Percentiles rank a stretch among this genome's conserved stretches.
Conservation (phyloP, 2,888 invertebrate genomes). For the Aspidiotus rigidus region DNA sequence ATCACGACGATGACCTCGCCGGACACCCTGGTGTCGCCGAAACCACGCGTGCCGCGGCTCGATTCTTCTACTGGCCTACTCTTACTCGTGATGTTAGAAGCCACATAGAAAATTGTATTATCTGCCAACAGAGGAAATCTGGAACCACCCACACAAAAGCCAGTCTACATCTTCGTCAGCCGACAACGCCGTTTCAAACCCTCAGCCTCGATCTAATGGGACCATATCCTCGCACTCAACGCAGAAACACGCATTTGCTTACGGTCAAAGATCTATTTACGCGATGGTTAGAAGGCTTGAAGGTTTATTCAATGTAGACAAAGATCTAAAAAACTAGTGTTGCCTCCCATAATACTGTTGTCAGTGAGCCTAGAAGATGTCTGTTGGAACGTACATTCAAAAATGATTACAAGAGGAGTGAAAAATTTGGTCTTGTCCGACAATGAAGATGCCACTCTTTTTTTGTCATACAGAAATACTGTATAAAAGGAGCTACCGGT, state of each 20-base stretch:
- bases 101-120: neutral
- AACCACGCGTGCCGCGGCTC: neutral
- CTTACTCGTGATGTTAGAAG: neutral
- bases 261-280: neutral
- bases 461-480: too few relatives aligned
- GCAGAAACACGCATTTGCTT: neutral
- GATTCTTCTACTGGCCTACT: neutral
- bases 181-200: neutral
- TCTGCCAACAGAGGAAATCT: neutral
- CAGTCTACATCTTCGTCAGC: neutral
- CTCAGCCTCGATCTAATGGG: slow-evolving; percentile 5
- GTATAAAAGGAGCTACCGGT: too few relatives aligned
- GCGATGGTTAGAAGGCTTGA: neutral
- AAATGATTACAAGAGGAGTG: too few relatives aligned
- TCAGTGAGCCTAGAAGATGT: neutral
- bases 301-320: neutral
- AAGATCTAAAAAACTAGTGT: neutral
- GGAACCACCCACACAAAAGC: neutral
- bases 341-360: slow-evolving; percentile 7
- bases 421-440: too few relatives aligned
- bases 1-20: neutral
- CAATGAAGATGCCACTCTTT: too few relatives aligned
- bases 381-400: too few relatives aligned
- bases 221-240: neutral
- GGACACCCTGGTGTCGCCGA: neutral